Evolutionary conservation across 2,113 vertebrate species (phyloP), one percentile per base, ranked within the genome.

Genomic region (Lampris incognitus): DNA sequence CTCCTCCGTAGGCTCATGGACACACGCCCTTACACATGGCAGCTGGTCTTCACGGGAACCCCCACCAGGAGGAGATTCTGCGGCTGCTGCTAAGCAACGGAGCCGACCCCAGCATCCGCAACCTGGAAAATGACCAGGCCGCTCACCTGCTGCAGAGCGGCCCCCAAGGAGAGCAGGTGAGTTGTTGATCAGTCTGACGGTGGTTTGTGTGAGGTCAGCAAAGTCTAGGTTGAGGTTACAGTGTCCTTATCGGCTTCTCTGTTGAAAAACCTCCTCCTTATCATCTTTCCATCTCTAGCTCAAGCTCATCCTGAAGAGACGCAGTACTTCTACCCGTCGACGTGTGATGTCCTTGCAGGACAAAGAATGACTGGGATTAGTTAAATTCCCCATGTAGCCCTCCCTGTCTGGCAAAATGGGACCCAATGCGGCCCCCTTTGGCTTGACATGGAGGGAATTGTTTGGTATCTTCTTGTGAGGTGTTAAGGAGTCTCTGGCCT

Each of bases 11-110:
- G 97, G 97, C 97, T 37, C 96, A 98, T 0, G 97, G 97, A 40
- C 96, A 98, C 92, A 98, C 97, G 0, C 96, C 96, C 2, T 91
- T 98, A 66, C 97, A 98, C 91, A 97, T 98, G 96, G 97, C 97
- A 0, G 96, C 97, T 0, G 96, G 96, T 69, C 94, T 98, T 52
- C 95, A 96, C 39, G 89, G 92, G 5, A 94, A 91, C 74, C 92
- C 84, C 0, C 76, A 92, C 63, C 96, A 97, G 79, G 94, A 94
- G 81, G 93, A 95, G 55, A 95, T 97, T 6, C 92, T 97, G 70
- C 92, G 86, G 46, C 85, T 94, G 63, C 90, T 98, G 76, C 90
- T 97, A 75, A 88, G 82, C n/a, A 87, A 74, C 39, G 96, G 96
- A 41, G 96, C 95, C 0, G 96, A 98, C 81, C 95, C 96, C 6